Evolutionary conservation across 2,888 invertebrate species (phyloP).

Genomic region (Protonemura montana): DNA sequence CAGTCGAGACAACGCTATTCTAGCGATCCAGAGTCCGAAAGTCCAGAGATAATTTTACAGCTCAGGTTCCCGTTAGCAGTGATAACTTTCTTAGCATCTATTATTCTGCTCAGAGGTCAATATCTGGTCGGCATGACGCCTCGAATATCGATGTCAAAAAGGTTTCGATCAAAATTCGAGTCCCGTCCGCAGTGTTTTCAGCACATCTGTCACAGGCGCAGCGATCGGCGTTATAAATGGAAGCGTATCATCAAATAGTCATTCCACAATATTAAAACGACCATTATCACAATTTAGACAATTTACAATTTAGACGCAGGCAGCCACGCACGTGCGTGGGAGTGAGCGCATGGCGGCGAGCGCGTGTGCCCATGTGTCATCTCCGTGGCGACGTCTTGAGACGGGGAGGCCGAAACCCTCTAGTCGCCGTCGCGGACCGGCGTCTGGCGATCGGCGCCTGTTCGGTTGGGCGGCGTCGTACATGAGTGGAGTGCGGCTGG

Average conservation of each 20-base stretch:
- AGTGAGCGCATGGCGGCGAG: neutral
- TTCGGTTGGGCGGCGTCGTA: conserved; percentile 8
- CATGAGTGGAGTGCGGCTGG: neutral
- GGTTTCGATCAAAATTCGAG: neutral
- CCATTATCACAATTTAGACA: neutral
- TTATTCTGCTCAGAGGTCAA: neutral
- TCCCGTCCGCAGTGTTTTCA: neutral
- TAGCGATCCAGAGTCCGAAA: no score
- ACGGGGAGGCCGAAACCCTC: neutral
- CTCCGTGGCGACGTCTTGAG: neutral
- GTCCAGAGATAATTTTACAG: no score
- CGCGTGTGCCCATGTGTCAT: conserved; percentile 16
- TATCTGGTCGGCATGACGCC: neutral
- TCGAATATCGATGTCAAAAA: neutral
- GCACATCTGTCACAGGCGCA: conserved; percentile 1
- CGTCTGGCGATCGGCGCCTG: neutral
- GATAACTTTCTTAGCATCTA: neutral
- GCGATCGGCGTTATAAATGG: conserved; percentile 5
- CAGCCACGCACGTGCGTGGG: neutral
- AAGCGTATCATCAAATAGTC: conserved; percentile 20
- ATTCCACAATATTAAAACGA: conserved; percentile 2
- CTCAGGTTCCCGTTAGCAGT: neutral
- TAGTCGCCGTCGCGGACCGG: neutral
- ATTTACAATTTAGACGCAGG: neutral
- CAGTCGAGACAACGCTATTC: no score